These are phyloP conservation scores for Glomeris maerens DNA, from an alignment of 1,140 invertebrate genomes.

Conservation along the genomic window DNA sequence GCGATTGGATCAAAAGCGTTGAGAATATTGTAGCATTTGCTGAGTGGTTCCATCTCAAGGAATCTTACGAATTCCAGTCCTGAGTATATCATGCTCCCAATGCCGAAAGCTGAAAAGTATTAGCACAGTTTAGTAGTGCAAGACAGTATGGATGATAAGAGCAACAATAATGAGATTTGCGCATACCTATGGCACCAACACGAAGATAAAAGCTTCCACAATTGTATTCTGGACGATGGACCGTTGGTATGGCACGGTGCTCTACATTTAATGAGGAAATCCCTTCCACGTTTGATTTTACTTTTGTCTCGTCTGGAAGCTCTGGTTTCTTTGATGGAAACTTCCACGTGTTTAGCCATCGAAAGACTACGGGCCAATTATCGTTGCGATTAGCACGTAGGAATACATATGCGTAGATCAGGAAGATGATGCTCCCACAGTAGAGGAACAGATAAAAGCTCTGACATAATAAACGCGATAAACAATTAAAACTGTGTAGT, in stretches of 20 bases:
- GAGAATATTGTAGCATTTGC: conserved; percentile 72
- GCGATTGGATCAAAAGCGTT: conserved; percentile 70
- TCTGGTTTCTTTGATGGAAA: too few relatives aligned
- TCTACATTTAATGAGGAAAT: too few relatives aligned
- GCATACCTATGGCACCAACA: conserved; percentile 72
- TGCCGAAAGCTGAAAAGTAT: conserved; percentile 60
- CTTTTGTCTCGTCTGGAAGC: too few relatives aligned
- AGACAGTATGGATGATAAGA: not conserved
- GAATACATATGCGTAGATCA: conserved; percentile 64
- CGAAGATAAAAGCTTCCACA: conserved; percentile 85
- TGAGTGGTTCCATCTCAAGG: conserved; percentile 69
- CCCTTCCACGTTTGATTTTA: too few relatives aligned
- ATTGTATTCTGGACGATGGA: too few relatives aligned
- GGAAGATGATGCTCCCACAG: conserved; percentile 55
- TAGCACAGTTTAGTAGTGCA: not conserved
- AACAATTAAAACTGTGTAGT: not conserved
- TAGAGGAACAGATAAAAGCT: conserved; percentile 74
- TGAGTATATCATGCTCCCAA: conserved; percentile 88
- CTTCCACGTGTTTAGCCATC: too few relatives aligned
- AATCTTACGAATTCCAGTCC: conserved; percentile 85
- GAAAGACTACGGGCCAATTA: too few relatives aligned
- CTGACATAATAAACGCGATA: conserved; percentile 35
- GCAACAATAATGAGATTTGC: not conserved
- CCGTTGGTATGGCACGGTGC: too few relatives aligned
- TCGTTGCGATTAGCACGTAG: too few relatives aligned